A percentile compares a stretch with the other conserved stretches of the same genome.
Conservation (phyloP, 2,888 invertebrate species). For the Herminia tarsipennalis region DNA sequence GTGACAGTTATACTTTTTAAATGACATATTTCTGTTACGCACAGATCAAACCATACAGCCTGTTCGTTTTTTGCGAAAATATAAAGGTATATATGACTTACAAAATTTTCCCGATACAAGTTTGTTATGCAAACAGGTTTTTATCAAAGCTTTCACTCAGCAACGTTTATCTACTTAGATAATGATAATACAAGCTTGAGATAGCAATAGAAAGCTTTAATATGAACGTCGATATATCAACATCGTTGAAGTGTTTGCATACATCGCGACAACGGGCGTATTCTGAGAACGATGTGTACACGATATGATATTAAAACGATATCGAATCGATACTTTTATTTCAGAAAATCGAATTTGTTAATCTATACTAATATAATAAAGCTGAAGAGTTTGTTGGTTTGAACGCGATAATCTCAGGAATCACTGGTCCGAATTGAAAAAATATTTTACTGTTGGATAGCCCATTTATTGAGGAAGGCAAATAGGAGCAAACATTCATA, state of each 20-base stretch:
- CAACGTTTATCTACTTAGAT: constrained; percentile 74
- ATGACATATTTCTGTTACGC: too few relatives aligned
- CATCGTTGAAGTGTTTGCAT: constrained; percentile 68
- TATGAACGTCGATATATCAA: constrained; percentile 72
- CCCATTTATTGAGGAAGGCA: too few relatives aligned
- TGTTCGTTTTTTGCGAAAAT: too few relatives aligned
- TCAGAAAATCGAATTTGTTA: background rate
- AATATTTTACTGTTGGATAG: too few relatives aligned
- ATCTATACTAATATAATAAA: too few relatives aligned
- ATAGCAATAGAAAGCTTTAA: constrained; percentile 75
- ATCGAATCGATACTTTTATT: constrained; percentile 13
- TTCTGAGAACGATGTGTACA: constrained; percentile 31
- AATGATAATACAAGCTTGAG: constrained; percentile 79
- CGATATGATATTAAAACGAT: constrained; percentile 23
- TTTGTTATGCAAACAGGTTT: constrained; percentile 46
- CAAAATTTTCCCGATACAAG: constrained; percentile 15
- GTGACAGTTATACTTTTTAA: too few relatives aligned
- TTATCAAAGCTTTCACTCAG: constrained; percentile 79
- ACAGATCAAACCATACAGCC: too few relatives aligned
- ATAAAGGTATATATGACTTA: too few relatives aligned
- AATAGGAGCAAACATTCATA: too few relatives aligned
- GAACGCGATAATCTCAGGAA: too few relatives aligned
- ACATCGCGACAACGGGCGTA: constrained; percentile 53
- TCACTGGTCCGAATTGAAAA: too few relatives aligned
- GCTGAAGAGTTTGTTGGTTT: too few relatives aligned